These are phyloP conservation scores for Parauchenoglanis ngamensis DNA, from an alignment of 2,797 vertebrate species.

Conservation along the genomic window DNA sequence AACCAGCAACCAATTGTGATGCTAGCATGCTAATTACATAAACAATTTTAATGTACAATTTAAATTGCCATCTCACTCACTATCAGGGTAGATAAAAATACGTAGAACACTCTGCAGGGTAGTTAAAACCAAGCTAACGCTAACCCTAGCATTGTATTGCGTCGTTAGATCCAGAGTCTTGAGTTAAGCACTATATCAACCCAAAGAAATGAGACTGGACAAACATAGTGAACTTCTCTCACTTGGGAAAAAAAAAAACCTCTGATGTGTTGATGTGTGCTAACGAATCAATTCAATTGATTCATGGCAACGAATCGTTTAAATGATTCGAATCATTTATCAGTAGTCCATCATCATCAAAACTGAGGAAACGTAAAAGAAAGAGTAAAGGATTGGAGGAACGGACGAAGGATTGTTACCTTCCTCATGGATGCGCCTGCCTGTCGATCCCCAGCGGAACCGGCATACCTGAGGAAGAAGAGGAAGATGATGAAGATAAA, in stretches of 20 bases:
- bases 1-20: neutral
- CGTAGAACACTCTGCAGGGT: neutral
- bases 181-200: neutral
- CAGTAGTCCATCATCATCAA: neutral
- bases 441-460: conserved; percentile 76
- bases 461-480: conserved; percentile 72
- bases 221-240: neutral
- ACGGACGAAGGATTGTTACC: conserved; percentile 60
- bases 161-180: neutral
- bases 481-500: neutral
- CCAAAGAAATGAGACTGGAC: neutral
- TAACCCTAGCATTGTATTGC: no score
- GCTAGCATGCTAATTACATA: neutral
- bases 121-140: neutral
- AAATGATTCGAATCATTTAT: neutral
- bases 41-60: no score
- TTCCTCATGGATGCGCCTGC: conserved; percentile 80
- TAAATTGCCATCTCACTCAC: no score
- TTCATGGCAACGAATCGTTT: neutral
- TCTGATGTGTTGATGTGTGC: neutral
- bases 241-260: no score
- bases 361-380: no score
- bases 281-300: neutral
- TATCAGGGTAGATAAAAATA: no score
- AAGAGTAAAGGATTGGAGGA: neutral